Evolutionary conservation across 2,113 vertebrate genomes (phyloP).

Genomic region (Sprattus sprattus): DNA sequence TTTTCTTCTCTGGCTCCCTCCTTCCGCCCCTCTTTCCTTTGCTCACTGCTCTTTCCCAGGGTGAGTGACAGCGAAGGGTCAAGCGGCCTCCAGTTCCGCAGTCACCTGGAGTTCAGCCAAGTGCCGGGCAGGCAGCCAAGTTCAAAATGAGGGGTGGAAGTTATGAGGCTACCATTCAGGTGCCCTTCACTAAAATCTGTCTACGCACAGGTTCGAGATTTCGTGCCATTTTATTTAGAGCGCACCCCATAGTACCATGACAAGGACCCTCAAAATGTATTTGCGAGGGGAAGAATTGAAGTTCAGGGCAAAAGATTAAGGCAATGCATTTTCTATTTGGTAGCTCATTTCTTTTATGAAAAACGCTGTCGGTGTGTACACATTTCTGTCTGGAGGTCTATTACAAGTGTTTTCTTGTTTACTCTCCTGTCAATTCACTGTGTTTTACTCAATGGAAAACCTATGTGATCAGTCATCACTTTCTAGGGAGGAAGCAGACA

Average conservation of each 20-base stretch:
- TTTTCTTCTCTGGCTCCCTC: conserved; percentile 35
- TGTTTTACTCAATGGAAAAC: neutral
- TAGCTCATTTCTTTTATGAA: neutral
- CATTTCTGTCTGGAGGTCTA: neutral
- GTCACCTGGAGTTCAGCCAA: conserved; percentile 53
- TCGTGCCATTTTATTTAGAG: neutral
- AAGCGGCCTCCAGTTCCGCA: conserved; percentile 47
- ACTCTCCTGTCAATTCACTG: neutral
- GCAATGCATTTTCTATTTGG: neutral
- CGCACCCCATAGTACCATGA: neutral
- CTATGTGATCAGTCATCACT: conserved; percentile 12
- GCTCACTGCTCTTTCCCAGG: conserved; percentile 46
- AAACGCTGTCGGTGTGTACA: neutral
- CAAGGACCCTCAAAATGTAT: neutral
- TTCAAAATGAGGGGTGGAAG: conserved; percentile 40
- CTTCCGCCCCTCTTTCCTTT: conserved; percentile 49
- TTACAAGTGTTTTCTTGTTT: neutral
- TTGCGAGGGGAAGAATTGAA: neutral
- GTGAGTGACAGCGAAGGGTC: conserved; percentile 47
- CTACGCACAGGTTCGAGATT: conserved; percentile 32
- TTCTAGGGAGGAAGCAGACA: neutral
- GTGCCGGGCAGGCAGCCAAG: conserved; percentile 35
- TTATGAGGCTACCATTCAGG: conserved; percentile 49
- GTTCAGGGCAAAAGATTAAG: neutral
- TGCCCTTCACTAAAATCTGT: conserved; percentile 42